Evolutionary conservation across 2,113 vertebrate genomes (phyloP), one percentile per base, ranked within the genome.

Genomic region (Dissostichus mawsoni): DNA sequence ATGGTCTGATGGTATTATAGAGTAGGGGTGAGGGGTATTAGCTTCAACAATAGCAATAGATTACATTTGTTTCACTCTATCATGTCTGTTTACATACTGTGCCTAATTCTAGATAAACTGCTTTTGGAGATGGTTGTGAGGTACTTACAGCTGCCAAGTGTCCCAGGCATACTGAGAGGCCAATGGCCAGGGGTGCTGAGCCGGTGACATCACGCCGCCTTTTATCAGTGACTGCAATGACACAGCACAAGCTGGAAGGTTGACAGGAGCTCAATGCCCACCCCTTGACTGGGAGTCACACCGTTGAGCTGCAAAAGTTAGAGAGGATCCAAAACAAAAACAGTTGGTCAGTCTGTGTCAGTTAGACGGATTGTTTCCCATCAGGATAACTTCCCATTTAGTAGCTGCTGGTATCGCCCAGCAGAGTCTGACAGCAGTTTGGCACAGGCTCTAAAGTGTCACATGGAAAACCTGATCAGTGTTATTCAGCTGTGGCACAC

Each of bases 191-290:
- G 1, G 98, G 97, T 1, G 95, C 96, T 0, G 97, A 99, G 59
- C 98, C 98, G 0, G 93, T 95, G 20, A 99, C 93, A 47, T 99
- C 98, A 1, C 94, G 96, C 52, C 98, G 93, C 57, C 97, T 95
- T 83, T 97, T 95, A 92, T 99, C 98, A 5, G 98, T 99, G 76
- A 96, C 96, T 67, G 98, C 98, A 18, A 99, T 95, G 78, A 99
- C 98, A 99, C 52, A 99, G 94, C 77, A 99, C 98, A 75, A 99
- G 93, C 94, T 99, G 98, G 94, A 99, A 96, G 5, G 98, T 99
- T 7, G 95, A 97, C 8, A 99, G 93, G 48, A 99, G 96, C 89
- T 99, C 98, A 0, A 99, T 96, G 18, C 97, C 97, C 52, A 99
- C 93, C 11, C 97, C 98, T 93, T 99, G 97, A 23, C 96, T 96